phyloP scores from a whole-genome alignment of 2,888 invertebrate genomes.

The Yponomeuta malinellus region DNA sequence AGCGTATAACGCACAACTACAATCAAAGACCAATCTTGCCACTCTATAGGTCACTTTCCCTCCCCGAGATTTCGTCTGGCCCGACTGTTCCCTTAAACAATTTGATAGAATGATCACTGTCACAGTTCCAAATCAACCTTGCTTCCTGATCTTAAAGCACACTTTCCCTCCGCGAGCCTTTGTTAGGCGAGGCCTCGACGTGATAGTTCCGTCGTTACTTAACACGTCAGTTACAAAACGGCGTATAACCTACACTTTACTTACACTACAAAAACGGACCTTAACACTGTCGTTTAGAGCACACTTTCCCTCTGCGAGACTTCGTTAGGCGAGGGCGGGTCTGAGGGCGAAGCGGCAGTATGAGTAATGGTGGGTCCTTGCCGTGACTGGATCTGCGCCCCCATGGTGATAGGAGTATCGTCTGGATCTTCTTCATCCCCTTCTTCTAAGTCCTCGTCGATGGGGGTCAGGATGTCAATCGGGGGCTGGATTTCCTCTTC shows the following conservation, averaged over 20 bases:
- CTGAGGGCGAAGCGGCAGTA: constrained; percentile 82
- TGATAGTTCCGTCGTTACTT: constrained; percentile 53
- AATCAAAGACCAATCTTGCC: too few relatives aligned
- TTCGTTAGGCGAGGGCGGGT: constrained; percentile 51
- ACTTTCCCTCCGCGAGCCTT: constrained; percentile 76
- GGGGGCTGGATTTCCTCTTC: constrained; percentile 78
- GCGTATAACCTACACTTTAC: background rate
- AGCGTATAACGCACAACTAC: too few relatives aligned
- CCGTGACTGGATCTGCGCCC: constrained; percentile 39
- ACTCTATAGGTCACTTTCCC: too few relatives aligned
- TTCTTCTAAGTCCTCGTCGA: constrained; percentile 85
- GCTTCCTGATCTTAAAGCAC: constrained; percentile 72
- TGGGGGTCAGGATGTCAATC: constrained; percentile 85
- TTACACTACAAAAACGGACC: background rate
- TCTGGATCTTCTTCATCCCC: constrained; percentile 83
- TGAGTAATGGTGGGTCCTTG: constrained; percentile 85
- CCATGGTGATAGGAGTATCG: constrained; percentile 82
- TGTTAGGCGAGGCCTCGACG: constrained; percentile 57
- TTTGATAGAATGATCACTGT: too few relatives aligned
- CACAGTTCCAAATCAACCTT: too few relatives aligned
- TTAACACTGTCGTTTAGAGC: constrained; percentile 58
- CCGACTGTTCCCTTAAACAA: too few relatives aligned
- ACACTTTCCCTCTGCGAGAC: constrained; percentile 80
- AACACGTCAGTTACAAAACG: background rate
- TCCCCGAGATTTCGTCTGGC: too few relatives aligned